These are phyloP conservation scores for Atherinomorus stipes DNA, from an alignment of 2,113 vertebrate genomes.

Conservation along the genomic window DNA sequence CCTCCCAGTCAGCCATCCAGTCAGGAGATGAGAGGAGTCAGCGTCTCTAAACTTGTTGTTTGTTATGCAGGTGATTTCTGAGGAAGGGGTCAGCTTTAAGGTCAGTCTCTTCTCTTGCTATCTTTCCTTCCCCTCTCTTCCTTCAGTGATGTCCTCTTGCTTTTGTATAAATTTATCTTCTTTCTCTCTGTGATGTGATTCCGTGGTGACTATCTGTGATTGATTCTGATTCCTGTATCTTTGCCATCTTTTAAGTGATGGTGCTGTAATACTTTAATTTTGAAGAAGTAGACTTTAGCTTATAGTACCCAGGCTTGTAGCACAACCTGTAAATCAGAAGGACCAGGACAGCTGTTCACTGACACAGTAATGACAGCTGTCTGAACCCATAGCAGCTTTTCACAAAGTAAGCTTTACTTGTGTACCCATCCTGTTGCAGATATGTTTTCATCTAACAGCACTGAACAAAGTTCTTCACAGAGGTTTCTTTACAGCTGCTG, in stretches of 20 bases:
- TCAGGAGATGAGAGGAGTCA: slow-evolving; percentile 62
- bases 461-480: background rate
- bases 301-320: slow-evolving; percentile 21
- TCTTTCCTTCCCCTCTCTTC: slow-evolving; percentile 38
- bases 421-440: slow-evolving; percentile 5
- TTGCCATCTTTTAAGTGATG: slow-evolving; percentile 52
- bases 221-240: slow-evolving; percentile 57
- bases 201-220: slow-evolving; percentile 78
- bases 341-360: background rate
- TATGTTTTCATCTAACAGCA: background rate
- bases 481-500: too few relatives aligned
- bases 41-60: slow-evolving; percentile 84
- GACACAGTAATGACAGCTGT: slow-evolving; percentile 4
- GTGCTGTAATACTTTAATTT: slow-evolving; percentile 9
- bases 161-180: slow-evolving; percentile 10
- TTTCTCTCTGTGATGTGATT: slow-evolving; percentile 69
- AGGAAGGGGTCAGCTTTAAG: slow-evolving; percentile 90
- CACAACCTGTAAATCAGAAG: slow-evolving; percentile 11
- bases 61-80: slow-evolving; percentile 88
- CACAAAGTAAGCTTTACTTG: background rate
- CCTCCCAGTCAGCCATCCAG: slow-evolving; percentile 62
- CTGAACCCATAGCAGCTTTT: background rate
- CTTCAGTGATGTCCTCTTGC: slow-evolving; percentile 26
- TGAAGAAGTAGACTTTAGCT: slow-evolving; percentile 20
- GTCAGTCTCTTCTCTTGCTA: slow-evolving; percentile 82